Evolutionary conservation across 2,113 vertebrate species (phyloP).

Genomic region (Amphilophus citrinellus): DNA sequence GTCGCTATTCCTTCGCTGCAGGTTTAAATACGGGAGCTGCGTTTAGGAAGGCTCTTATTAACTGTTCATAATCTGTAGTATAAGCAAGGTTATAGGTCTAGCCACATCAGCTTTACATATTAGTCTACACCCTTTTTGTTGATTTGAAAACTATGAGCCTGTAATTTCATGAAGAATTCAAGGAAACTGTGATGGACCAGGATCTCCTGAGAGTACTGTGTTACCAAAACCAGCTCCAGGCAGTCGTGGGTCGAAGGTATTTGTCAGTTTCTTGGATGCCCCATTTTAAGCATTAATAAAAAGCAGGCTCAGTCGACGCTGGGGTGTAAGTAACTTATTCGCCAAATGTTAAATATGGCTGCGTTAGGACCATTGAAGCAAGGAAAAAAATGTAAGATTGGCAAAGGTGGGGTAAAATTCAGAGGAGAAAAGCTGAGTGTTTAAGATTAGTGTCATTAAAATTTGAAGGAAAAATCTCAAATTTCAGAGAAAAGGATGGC

Average conservation of each 20-base stretch:
- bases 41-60: conserved; percentile 68
- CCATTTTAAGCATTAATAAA: conserved; percentile 34
- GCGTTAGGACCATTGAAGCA: background rate
- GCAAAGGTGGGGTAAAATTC: background rate
- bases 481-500: background rate
- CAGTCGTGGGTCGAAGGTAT: background rate
- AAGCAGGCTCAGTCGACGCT: conserved; percentile 35
- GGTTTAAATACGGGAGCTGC: conserved; percentile 70
- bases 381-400: background rate
- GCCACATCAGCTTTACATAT: conserved; percentile 63
- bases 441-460: too few relatives aligned
- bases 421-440: background rate
- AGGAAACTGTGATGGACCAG: background rate
- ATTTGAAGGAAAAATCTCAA: too few relatives aligned
- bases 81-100: conserved; percentile 73
- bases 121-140: conserved; percentile 45
- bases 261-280: conserved; percentile 17
- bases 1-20: conserved; percentile 73
- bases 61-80: conserved; percentile 78
- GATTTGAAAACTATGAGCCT: conserved; percentile 44
- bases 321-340: conserved; percentile 37
- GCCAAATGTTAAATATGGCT: conserved; percentile 24
- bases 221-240: conserved; percentile 3
- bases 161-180: conserved; percentile 23
- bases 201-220: conserved; percentile 32